Evolutionary conservation across 2,113 vertebrate genomes (phyloP).

Genomic region (Tichodroma muraria): DNA sequence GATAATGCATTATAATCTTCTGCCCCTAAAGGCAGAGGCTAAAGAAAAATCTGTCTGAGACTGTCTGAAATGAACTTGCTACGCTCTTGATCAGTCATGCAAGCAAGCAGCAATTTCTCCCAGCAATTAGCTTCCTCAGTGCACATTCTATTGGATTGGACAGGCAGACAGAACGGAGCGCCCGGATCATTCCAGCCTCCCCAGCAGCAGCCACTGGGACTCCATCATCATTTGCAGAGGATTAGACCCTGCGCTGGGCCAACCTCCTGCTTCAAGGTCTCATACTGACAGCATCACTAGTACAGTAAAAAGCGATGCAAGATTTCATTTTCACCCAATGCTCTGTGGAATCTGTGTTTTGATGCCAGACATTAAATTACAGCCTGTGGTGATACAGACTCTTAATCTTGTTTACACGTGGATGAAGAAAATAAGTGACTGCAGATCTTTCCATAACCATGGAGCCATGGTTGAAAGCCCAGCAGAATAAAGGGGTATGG

Average conservation of each 20-base stretch:
- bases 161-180: conserved; percentile 62
- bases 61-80: conserved; percentile 76
- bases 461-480: neutral
- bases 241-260: conserved; percentile 41
- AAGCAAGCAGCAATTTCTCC: conserved; percentile 75
- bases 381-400: neutral
- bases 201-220: conserved; percentile 25
- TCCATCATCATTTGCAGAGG: conserved; percentile 36
- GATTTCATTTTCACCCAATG: neutral
- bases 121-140: conserved; percentile 75
- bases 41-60: conserved; percentile 80
- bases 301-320: neutral
- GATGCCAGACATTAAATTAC: neutral
- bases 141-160: conserved; percentile 77
- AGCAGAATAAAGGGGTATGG: neutral
- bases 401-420: neutral
- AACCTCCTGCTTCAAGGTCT: neutral
- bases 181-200: conserved; percentile 34
- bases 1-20: conserved; percentile 75
- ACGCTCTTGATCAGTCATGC: conserved; percentile 83
- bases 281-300: neutral
- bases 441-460: neutral
- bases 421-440: neutral
- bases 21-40: conserved; percentile 73
- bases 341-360: neutral